phyloP scores from a whole-genome alignment of 2,113 vertebrate genomes.

The Accipiter virgatus region DNA sequence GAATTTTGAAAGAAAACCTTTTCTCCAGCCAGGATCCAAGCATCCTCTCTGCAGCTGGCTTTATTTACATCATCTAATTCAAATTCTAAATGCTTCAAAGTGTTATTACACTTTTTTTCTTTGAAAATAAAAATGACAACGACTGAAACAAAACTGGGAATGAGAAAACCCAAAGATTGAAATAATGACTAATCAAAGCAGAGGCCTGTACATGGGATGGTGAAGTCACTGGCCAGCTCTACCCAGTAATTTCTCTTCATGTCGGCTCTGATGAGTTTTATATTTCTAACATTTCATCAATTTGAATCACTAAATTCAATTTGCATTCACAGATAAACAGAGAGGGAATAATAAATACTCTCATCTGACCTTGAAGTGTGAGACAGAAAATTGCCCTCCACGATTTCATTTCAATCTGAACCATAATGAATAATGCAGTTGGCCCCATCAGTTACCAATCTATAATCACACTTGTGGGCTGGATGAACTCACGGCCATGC shows the following conservation, averaged over 20 bases:
- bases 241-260: conserved; percentile 33
- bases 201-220: not conserved
- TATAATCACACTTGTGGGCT: not conserved
- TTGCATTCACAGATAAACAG: conserved; percentile 79
- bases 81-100: conserved; percentile 52
- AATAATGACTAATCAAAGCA: conserved; percentile 68
- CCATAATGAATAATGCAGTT: conserved; percentile 66
- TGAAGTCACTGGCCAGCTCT: conserved; percentile 19
- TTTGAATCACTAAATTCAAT: conserved; percentile 74
- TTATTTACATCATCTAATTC: conserved; percentile 48
- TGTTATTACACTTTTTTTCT: conserved; percentile 61
- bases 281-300: conserved; percentile 68
- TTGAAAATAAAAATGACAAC: conserved; percentile 57
- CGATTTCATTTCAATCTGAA: conserved; percentile 72
- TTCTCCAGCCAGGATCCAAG: not conserved
- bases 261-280: conserved; percentile 59
- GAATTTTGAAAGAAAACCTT: not conserved
- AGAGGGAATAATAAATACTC: conserved; percentile 72
- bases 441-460: conserved; percentile 32
- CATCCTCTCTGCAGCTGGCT: not conserved
- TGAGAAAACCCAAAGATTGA: conserved; percentile 53
- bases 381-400: conserved; percentile 73
- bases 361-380: conserved; percentile 74
- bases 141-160: conserved; percentile 65
- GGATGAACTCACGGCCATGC: not conserved